These are phyloP conservation scores for Ginglymostoma cirratum DNA, from an alignment of 2,113 vertebrate species.

Conservation along the genomic window DNA sequence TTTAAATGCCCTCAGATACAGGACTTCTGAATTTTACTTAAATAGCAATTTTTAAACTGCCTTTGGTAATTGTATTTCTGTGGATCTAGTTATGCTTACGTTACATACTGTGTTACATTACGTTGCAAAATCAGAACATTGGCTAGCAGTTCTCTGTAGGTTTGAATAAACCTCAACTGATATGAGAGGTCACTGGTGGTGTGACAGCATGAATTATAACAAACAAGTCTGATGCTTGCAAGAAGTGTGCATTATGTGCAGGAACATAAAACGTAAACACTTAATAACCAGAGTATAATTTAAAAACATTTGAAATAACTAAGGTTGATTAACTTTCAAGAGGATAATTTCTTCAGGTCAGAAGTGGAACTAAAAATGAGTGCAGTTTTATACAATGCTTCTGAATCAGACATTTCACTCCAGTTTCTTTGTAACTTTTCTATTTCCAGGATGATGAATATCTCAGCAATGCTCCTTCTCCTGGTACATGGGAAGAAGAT, in stretches of 20 bases:
- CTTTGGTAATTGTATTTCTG: not conserved
- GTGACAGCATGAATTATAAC: not conserved
- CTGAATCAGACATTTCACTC: not conserved
- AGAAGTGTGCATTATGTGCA: not conserved
- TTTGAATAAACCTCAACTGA: not conserved
- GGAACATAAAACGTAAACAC: not conserved
- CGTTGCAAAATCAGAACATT: not conserved
- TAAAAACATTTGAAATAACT: not conserved
- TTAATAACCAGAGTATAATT: not conserved
- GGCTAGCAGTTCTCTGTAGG: not conserved
- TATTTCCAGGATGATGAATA: not conserved
- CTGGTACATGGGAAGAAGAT: conserved; percentile 26
- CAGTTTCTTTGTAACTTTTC: not conserved
- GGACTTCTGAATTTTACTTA: too few species aligned
- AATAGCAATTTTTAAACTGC: too few species aligned
- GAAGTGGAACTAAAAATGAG: not conserved
- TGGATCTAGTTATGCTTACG: not conserved
- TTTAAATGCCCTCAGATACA: not conserved
- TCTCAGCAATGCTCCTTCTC: not conserved
- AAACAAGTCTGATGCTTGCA: not conserved
- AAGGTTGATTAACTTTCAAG: not conserved
- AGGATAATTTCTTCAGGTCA: not conserved
- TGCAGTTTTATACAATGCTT: not conserved
- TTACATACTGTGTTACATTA: not conserved
- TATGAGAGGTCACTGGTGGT: not conserved